Conservation (phyloP, 2,888 invertebrate genomes). For the Chromoteleia sp. region DNA sequence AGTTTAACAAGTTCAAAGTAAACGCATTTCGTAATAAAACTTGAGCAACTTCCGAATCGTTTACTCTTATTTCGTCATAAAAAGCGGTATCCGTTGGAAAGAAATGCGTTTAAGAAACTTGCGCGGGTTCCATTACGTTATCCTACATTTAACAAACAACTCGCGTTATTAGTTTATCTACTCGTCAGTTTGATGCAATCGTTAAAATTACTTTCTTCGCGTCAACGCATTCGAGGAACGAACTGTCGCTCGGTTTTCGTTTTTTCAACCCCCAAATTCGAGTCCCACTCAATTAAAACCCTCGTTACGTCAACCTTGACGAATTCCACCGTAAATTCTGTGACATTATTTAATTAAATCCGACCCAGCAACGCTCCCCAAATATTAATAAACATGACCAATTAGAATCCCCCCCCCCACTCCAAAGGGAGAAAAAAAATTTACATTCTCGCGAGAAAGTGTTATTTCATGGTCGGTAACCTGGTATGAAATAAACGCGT, state of each 20-base stretch:
- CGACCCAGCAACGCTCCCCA: conserved; percentile 5
- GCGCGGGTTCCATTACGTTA: no score
- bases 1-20: no score
- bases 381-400: conserved; percentile 48
- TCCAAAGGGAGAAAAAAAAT: background rate
- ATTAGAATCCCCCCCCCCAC: background rate
- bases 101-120: no score
- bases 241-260: conserved; percentile 30
- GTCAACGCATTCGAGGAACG: background rate
- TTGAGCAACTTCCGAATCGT: no score
- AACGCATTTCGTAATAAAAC: no score
- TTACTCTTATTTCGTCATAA: no score
- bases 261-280: conserved; percentile 31
- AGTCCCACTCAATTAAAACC: conserved; percentile 45
- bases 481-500: conserved; percentile 46
- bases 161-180: no score
- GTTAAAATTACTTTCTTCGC: background rate
- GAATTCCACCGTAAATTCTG: conserved; percentile 30
- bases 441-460: background rate
- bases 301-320: conserved; percentile 49
- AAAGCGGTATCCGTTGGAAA: no score
- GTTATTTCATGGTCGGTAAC: conserved; percentile 43
- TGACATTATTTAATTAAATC: conserved; percentile 52
- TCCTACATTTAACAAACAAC: no score
- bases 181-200: no score